Evolutionary conservation across 2,888 invertebrate genomes (phyloP), one percentile per base, ranked within the genome.

Genomic region (Macrosiphum euphorbiae): DNA sequence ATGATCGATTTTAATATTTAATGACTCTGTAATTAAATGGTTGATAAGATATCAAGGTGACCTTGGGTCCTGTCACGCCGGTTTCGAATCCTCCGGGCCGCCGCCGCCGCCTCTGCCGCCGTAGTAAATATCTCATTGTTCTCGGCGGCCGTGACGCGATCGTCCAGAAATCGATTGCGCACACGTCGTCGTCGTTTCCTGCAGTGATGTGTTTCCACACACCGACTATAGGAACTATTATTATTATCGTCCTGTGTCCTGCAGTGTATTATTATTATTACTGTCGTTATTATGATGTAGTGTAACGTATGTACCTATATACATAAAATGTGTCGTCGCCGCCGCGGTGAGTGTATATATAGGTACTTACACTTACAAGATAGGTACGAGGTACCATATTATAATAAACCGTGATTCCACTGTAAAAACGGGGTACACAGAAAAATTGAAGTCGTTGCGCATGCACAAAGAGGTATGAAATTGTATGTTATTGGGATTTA

Each of bases 1-100:
- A 93, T 52, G 93, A 92, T 92, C 92, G 88, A 88, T 92, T 93
- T 93, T 93, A 93, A 93, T 93, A 93, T 90, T 89, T 92, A 89
- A 93, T 93, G 93, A 90, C 93, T 89, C 93, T 85, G 89, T 90
- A 93, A 93, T 93, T 93, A 93, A 89, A 93, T 67, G 13, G 58
- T 78, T 93, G 93, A 93, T 93, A 93, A 93, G 93, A 58, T 85
- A 89, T 90, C 88, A 61, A 93, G 93, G 58, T 85, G 89, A 61
- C 93, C 93, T 93, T 85, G 93, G 84, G 35, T 93, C 89, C 84
- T 85, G 92, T 92, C 92, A 92, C 88, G 92, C 92, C 92, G 88
- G 88, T 89, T 67, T 92, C 92, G 92, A 92, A 86, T 93, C 84
- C 90, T 93, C 85, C 92, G 92, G 87, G 92, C 91, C 86, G 58